Evolutionary conservation across 1,140 invertebrate genomes (phyloP), one percentile per base, ranked within the genome.

Genomic region (Copidosoma floridanum): DNA sequence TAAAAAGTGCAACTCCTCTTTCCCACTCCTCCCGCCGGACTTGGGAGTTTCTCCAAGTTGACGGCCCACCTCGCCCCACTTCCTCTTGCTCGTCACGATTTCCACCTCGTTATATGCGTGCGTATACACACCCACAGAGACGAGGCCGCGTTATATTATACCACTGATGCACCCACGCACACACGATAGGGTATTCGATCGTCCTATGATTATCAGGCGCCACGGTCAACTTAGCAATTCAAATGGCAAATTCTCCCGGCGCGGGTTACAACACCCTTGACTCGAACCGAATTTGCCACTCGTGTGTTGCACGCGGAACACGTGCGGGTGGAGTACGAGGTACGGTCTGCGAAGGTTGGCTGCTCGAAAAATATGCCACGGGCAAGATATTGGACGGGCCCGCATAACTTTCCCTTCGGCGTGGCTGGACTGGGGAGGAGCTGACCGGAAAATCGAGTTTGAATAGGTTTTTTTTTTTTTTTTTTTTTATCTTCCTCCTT

Each of bases 151-250:
- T 24, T 47, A 47, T 47, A 47, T n/a, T n/a, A n/a, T n/a, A n/a
- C n/a, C n/a, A n/a, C n/a, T n/a, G n/a, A n/a, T n/a, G n/a, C n/a
- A n/a, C n/a, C n/a, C n/a, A n/a, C n/a, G n/a, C n/a, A n/a, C n/a
- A n/a, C n/a, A n/a, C n/a, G n/a, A n/a, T n/a, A 20, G 18, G 48
- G 10, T 14, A 21, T 67, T 67, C 61, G 65, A 70, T 70, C 65
- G 61, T 53, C 58, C 58, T 68, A 70, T 68, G 72, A 74, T 72
- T 72, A 71, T 66, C 64, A 64, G 52, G 58, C 56, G 5, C 41
- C 53, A 59, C 64, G 63, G 57, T 63, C 57, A 63, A 56, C 43
- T 72, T 72, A 71, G 68, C 68, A 74, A 73, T 72, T 73, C 65
- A 73, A 72, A 72, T 72, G 41, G 41, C 48, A 54, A 46, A 50